Conservation (phyloP, 2,888 invertebrate genomes). For the Tromatobia lineatoria region DNA sequence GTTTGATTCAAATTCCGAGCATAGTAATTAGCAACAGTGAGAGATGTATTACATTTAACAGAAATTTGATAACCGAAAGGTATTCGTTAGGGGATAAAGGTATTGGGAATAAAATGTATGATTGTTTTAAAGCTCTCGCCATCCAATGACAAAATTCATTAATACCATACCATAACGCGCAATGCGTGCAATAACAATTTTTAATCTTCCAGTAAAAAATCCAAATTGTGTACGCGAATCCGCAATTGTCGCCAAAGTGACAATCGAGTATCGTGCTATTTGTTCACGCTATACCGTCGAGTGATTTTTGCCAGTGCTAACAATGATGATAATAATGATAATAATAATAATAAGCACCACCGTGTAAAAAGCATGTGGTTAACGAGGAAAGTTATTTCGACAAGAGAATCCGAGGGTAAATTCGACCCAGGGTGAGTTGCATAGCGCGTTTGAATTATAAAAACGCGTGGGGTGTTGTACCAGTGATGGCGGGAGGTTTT, state of each 20-base stretch:
- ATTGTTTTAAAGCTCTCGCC: no score
- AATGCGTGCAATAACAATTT: neutral
- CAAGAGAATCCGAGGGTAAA: neutral
- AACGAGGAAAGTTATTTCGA: slow-evolving; percentile 52
- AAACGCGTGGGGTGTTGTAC: neutral
- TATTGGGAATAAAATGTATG: no score
- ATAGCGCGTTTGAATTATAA: slow-evolving; percentile 9
- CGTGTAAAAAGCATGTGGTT: slow-evolving; percentile 19
- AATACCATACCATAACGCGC: neutral
- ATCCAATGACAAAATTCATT: neutral
- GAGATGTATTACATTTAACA: no score
- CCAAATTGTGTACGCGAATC: neutral
- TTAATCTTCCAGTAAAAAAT: neutral
- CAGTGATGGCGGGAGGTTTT: neutral
- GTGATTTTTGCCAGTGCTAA: neutral
- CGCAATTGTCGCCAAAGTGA: neutral
- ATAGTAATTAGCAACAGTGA: no score
- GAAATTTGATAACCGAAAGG: no score
- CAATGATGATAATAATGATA: slow-evolving; percentile 1
- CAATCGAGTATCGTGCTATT: neutral
- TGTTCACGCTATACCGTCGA: neutral
- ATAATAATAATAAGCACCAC: slow-evolving; percentile 14
- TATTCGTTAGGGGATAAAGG: no score
- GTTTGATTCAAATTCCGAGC: no score
- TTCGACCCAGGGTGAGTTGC: neutral